Conservation (phyloP, 2,797 vertebrate species). For the Margarornis squamiger region DNA sequence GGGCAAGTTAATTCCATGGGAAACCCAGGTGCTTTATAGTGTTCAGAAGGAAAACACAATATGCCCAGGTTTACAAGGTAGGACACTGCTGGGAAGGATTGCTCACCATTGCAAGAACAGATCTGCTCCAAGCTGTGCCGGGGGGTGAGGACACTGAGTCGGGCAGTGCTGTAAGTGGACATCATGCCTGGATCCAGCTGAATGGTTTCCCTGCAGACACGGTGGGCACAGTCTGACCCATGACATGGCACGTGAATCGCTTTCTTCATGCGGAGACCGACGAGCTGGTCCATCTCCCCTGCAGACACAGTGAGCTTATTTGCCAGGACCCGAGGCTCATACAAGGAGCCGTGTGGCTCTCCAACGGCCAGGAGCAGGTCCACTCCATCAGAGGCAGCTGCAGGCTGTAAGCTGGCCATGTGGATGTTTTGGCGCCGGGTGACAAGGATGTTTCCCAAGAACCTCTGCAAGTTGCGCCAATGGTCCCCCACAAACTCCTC, state of each 20-base stretch:
- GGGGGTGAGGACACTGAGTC: slow-evolving; percentile 89
- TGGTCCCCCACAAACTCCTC: slow-evolving; percentile 93
- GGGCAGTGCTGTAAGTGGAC: slow-evolving; percentile 87
- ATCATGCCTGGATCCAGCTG: slow-evolving; percentile 79
- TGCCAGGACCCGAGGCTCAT: slow-evolving; percentile 70
- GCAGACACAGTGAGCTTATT: slow-evolving; percentile 77
- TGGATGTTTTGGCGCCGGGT: slow-evolving; percentile 84
- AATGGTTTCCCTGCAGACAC: slow-evolving; percentile 85
- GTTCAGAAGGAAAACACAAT: not conserved
- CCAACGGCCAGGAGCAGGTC: slow-evolving; percentile 87
- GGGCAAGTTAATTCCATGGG: not conserved
- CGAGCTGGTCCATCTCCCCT: slow-evolving; percentile 80
- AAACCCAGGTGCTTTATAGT: not conserved
- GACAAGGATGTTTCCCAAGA: slow-evolving; percentile 79
- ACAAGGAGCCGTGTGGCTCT: slow-evolving; percentile 64
- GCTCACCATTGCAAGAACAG: slow-evolving; percentile 91
- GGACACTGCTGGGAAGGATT: not conserved
- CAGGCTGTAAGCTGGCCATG: slow-evolving; percentile 91
- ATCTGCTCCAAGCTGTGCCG: slow-evolving; percentile 86
- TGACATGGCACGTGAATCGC: slow-evolving; percentile 83
- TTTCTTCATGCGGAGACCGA: slow-evolving; percentile 83
- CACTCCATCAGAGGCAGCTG: slow-evolving; percentile 71
- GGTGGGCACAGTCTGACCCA: slow-evolving; percentile 79
- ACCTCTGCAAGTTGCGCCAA: slow-evolving; percentile 90
- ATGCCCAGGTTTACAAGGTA: not conserved